Conservation (phyloP, 2,888 invertebrate genomes). For the Mystacides longicornis region DNA sequence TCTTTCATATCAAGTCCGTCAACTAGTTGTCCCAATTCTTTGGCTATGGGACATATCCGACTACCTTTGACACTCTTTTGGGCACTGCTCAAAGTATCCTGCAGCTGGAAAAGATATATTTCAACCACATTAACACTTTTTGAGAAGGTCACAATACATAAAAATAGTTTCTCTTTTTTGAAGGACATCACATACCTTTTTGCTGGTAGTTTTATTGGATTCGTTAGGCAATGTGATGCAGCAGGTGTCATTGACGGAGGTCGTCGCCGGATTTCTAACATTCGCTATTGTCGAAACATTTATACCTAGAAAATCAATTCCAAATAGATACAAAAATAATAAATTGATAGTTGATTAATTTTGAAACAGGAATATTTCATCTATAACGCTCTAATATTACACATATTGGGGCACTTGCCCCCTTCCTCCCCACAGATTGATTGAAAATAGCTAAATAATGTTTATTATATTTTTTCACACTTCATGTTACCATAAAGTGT, state of each 20-base stretch:
- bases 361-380: no score
- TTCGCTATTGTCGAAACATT: constrained; percentile 45
- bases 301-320: constrained; percentile 39
- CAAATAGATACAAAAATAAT: no score
- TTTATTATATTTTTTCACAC: no score
- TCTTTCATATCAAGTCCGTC: constrained; percentile 52
- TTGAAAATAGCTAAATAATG: no score
- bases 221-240: constrained; percentile 31
- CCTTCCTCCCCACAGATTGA: no score
- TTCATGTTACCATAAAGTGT: no score
- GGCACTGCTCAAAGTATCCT: background rate
- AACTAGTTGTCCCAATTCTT: constrained; percentile 35
- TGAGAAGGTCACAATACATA: no score
- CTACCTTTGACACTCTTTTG: constrained; percentile 3
- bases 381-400: no score
- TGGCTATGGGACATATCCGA: constrained; percentile 6
- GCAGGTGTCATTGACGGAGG: constrained; percentile 41
- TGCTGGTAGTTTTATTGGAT: background rate
- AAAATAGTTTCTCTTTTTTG: no score
- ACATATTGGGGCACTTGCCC: no score
- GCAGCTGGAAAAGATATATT: background rate
- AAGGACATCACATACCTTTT: background rate
- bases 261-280: constrained; percentile 33
- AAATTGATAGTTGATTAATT: no score
- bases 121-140: background rate